Conservation (phyloP, 2,888 invertebrate species). For the Caenorhabditis afra region DNA sequence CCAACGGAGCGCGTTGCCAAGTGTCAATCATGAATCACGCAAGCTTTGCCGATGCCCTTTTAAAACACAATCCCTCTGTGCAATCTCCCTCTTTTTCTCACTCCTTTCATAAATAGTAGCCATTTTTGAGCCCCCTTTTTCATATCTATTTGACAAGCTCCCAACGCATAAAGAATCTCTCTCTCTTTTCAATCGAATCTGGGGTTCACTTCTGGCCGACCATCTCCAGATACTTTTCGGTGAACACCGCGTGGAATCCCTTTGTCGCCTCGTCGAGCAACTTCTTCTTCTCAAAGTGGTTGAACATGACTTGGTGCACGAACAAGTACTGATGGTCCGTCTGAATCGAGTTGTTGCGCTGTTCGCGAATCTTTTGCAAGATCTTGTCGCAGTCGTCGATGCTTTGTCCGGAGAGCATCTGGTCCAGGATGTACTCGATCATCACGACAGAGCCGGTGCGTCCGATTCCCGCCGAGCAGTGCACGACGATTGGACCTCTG, state of each 20-base stretch:
- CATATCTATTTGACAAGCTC: no score
- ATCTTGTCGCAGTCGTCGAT: slow-evolving; percentile 36
- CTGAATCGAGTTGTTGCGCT: slow-evolving; percentile 21
- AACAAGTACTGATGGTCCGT: slow-evolving; percentile 37
- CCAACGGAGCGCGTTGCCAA: neutral
- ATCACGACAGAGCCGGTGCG: slow-evolving; percentile 29
- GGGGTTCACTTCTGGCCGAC: no score
- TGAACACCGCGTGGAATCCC: no score
- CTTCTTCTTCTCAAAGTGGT: slow-evolving; percentile 34
- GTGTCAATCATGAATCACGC: neutral
- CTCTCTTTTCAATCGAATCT: no score
- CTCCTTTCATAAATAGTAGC: no score
- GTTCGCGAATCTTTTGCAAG: slow-evolving; percentile 38
- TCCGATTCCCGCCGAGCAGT: slow-evolving; percentile 4
- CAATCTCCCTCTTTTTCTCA: neutral
- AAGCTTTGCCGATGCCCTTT: no score
- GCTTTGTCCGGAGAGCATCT: slow-evolving; percentile 21
- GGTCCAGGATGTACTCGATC: slow-evolving; percentile 50
- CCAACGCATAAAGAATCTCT: no score
- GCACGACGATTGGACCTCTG: slow-evolving; percentile 46
- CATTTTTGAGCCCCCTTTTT: no score
- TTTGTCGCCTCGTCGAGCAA: no score
- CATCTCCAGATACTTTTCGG: no score
- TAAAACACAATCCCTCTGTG: neutral
- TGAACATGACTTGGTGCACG: slow-evolving; percentile 47